phyloP scores from a whole-genome alignment of 2,797 vertebrate species.

The Scleropages formosus region DNA sequence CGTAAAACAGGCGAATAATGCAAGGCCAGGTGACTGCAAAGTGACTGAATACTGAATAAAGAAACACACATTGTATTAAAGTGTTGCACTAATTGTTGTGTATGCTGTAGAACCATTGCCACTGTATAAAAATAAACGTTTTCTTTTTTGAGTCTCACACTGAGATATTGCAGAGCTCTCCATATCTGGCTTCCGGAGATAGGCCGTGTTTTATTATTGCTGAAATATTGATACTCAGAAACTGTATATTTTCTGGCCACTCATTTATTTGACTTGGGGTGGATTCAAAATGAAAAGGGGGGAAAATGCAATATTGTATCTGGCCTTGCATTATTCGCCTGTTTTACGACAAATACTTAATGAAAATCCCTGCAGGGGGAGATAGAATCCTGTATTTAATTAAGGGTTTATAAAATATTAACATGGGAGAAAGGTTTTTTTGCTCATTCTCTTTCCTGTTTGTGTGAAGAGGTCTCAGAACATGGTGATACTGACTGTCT shows the following conservation, averaged over 20 bases:
- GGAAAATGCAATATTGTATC: constrained; percentile 60
- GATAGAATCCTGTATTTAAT: constrained; percentile 75
- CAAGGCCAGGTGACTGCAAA: constrained; percentile 52
- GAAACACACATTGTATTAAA: background rate
- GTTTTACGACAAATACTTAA: constrained; percentile 76
- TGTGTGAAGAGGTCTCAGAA: constrained; percentile 40
- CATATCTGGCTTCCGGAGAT: constrained; percentile 52
- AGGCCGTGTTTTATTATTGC: constrained; percentile 61
- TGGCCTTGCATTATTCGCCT: constrained; percentile 62
- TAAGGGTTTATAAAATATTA: constrained; percentile 77
- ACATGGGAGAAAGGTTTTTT: constrained; percentile 57
- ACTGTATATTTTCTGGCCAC: constrained; percentile 64
- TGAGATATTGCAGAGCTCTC: constrained; percentile 34
- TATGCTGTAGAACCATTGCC: background rate
- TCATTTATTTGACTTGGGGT: constrained; percentile 66
- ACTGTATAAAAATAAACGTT: background rate
- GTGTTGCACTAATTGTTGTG: constrained; percentile 1
- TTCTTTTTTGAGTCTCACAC: constrained; percentile 26
- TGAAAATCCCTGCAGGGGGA: constrained; percentile 69
- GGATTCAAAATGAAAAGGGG: constrained; percentile 59
- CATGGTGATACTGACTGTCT: background rate
- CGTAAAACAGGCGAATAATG: constrained; percentile 69
- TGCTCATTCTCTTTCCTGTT: constrained; percentile 56
- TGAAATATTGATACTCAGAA: constrained; percentile 74
- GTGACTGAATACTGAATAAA: background rate